These are phyloP conservation scores for Proctacanthus coquilletti DNA, from an alignment of 1,140 invertebrate species.

Conservation along the genomic window DNA sequence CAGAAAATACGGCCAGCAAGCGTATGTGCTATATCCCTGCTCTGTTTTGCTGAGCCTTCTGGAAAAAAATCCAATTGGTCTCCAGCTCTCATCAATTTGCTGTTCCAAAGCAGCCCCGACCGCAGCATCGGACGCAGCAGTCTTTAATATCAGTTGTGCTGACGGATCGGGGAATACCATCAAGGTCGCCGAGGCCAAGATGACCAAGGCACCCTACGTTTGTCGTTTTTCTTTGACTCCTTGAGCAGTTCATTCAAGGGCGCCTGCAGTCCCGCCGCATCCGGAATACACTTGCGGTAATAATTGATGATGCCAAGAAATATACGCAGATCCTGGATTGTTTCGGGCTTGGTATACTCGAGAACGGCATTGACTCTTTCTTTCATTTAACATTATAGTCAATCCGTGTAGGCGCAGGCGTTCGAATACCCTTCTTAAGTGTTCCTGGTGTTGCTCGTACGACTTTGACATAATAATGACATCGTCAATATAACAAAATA, in stretches of 20 bases:
- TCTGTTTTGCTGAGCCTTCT: conserved; percentile 10
- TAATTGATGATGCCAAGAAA: not conserved
- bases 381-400: conserved; percentile 1
- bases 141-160: conserved; percentile 1
- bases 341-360: too few relatives aligned
- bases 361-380: conserved; percentile 8
- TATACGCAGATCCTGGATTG: not conserved
- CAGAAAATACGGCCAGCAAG: conserved; percentile 20
- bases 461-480: conserved; percentile 28
- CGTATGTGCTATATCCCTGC: conserved; percentile 18
- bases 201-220: conserved; percentile 22
- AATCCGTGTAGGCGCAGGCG: conserved; percentile 11
- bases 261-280: conserved; percentile 9
- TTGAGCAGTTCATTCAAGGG: conserved; percentile 10
- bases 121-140: conserved; percentile 9
- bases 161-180: conserved; percentile 3
- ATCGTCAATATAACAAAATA: too few relatives aligned
- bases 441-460: conserved; percentile 14
- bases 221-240: conserved; percentile 13
- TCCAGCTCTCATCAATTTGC: conserved; percentile 6
- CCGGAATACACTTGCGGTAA: not conserved
- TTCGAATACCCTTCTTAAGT: conserved; percentile 10
- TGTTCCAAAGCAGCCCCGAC: conserved; percentile 13
- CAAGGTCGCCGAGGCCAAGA: conserved; percentile 12
- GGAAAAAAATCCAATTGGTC: conserved; percentile 18